Evolutionary conservation across 2,888 invertebrate species (phyloP).

Genomic region (Chymomyza caudatula): DNA sequence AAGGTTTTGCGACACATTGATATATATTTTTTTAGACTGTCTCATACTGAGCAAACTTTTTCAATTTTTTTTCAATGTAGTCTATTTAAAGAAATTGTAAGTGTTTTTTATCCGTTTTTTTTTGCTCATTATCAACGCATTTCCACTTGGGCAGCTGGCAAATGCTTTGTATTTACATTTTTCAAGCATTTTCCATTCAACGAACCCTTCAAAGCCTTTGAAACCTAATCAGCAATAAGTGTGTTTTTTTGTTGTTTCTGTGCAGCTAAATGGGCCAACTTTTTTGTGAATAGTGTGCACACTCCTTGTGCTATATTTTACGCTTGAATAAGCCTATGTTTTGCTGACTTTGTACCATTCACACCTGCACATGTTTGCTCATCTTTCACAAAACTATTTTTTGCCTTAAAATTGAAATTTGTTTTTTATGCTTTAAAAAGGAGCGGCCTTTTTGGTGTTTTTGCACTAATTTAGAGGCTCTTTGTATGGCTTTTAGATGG

Average conservation of each 20-base stretch:
- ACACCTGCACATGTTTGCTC: constrained; percentile 13
- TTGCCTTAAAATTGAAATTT: too few relatives aligned
- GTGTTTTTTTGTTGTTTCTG: constrained; percentile 17
- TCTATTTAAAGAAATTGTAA: neutral
- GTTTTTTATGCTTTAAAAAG: neutral
- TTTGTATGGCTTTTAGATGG: constrained; percentile 45
- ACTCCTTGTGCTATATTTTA: constrained; percentile 25
- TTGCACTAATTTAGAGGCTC: constrained; percentile 56
- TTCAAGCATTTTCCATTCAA: constrained; percentile 55
- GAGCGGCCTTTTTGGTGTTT: constrained; percentile 10
- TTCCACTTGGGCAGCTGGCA: neutral
- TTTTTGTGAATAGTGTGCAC: constrained; percentile 11
- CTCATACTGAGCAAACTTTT: too few relatives aligned
- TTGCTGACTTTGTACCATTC: neutral
- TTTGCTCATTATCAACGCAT: neutral
- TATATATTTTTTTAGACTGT: too few relatives aligned
- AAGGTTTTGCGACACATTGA: too few relatives aligned
- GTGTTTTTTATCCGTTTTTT: neutral
- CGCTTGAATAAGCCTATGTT: constrained; percentile 30
- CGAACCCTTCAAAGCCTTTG: constrained; percentile 33
- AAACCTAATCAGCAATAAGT: constrained; percentile 51
- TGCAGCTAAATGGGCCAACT: constrained; percentile 31
- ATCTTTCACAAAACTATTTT: constrained; percentile 13
- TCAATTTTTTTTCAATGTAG: neutral
- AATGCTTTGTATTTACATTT: constrained; percentile 6